Evolutionary conservation across 2,888 invertebrate species (phyloP).

Genomic region (Trissonchulus latispiculum): DNA sequence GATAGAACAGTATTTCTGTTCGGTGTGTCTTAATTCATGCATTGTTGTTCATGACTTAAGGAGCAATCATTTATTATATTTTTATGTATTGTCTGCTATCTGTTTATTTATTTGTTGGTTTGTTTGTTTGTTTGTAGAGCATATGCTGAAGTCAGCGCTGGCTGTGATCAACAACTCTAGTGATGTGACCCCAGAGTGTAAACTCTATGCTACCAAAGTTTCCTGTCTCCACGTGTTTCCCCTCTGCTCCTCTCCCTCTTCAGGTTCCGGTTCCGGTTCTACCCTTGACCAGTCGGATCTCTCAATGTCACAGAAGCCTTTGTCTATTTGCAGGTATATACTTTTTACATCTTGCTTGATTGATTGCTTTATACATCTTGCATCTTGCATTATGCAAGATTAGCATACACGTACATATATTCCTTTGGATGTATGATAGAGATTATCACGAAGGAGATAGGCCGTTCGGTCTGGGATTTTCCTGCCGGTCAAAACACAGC

Average conservation of each 20-base stretch:
- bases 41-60: neutral
- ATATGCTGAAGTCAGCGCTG: slow-evolving; percentile 38
- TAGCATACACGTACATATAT: no score
- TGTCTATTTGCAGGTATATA: slow-evolving; percentile 12
- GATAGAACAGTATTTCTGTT: neutral
- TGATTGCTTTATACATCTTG: neutral
- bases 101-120: no score
- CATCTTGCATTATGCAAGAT: no score
- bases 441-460: no score
- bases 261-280: slow-evolving; percentile 16
- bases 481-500: no score
- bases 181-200: slow-evolving; percentile 36
- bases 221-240: slow-evolving; percentile 42
- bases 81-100: neutral
- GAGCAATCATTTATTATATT: neutral
- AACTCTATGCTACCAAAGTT: slow-evolving; percentile 36
- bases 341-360: neutral
- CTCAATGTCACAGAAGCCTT: no score
- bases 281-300: no score
- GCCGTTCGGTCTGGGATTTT: no score
- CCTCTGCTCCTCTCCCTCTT: slow-evolving; percentile 29
- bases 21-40: neutral
- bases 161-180: slow-evolving; percentile 37
- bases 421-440: no score
- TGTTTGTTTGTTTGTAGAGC: no score